These are phyloP conservation scores for Oscheius sp. DNA, from an alignment of 2,888 invertebrate genomes.

Conservation along the genomic window DNA sequence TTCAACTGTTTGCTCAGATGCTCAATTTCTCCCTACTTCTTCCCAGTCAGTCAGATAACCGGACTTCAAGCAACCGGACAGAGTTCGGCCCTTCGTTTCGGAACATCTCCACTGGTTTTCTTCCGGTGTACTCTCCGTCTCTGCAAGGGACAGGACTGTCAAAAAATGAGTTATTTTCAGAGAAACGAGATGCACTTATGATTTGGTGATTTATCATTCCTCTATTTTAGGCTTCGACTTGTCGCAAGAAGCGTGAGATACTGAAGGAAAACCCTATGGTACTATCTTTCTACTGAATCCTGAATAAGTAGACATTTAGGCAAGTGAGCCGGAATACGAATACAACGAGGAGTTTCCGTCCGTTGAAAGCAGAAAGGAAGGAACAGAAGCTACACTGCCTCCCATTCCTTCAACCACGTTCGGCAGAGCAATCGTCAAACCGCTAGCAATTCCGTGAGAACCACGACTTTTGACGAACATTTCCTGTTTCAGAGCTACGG, in stretches of 20 bases:
- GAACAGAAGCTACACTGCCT: not conserved
- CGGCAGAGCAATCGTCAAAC: slow-evolving; percentile 5
- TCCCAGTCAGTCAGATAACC: not conserved
- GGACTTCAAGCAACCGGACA: not conserved
- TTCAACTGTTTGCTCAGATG: slow-evolving; percentile 3
- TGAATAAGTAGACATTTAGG: not conserved
- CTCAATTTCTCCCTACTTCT: slow-evolving; percentile 5
- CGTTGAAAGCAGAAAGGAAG: not conserved
- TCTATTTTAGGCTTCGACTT: not conserved
- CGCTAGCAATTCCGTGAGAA: slow-evolving; percentile 5
- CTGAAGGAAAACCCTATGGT: no score
- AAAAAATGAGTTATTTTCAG: slow-evolving; percentile 6
- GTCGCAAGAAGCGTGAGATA: slow-evolving; percentile 4
- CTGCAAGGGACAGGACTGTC: slow-evolving; percentile 3
- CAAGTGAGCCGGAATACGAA: not conserved
- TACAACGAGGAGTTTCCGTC: slow-evolving; percentile 16
- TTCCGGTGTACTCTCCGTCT: slow-evolving; percentile 15
- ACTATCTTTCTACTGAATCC: no score
- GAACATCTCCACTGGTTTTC: slow-evolving; percentile 6
- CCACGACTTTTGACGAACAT: not conserved
- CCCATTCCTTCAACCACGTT: not conserved
- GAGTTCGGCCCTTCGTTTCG: slow-evolving; percentile 15
- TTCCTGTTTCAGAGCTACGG: not conserved
- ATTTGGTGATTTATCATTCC: not conserved
- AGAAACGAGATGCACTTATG: not conserved